phyloP scores from a whole-genome alignment of 2,888 invertebrate species.

The Pristionchus maxplancki region DNA sequence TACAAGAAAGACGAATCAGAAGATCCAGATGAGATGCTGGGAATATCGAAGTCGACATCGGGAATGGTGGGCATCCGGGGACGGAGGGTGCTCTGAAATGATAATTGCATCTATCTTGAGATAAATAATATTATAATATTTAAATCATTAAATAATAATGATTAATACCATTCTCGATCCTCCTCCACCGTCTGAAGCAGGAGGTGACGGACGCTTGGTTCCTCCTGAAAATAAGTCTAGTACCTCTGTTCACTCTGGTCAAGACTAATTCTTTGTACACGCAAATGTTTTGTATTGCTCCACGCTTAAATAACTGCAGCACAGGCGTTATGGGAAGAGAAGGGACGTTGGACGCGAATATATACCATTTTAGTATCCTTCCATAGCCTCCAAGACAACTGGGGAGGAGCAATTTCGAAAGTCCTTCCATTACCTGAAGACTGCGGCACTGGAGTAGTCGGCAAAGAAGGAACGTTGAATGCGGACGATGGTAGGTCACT shows the following conservation, averaged over 20 bases:
- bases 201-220: background rate
- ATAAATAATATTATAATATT: background rate
- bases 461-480: background rate
- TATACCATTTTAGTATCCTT: too few relatives aligned
- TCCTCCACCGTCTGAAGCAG: background rate
- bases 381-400: too few relatives aligned
- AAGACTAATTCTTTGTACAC: too few relatives aligned
- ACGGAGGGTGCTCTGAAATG: background rate
- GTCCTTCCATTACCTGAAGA: background rate
- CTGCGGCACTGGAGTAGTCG: background rate
- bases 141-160: background rate
- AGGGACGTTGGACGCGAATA: too few relatives aligned
- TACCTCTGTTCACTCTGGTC: background rate
- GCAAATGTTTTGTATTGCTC: too few relatives aligned
- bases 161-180: background rate
- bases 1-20: conserved; percentile 7
- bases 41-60: background rate
- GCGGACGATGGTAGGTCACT: background rate
- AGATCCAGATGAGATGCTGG: background rate
- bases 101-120: background rate
- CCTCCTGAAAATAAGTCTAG: background rate
- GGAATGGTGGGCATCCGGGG: background rate
- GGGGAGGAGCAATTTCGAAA: too few relatives aligned
- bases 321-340: too few relatives aligned
- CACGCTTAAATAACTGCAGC: too few relatives aligned